Percentiles rank a stretch among this genome's conserved stretches.
Evolutionary conservation across 2,113 vertebrate genomes (phyloP).

Genomic region (Caranx ignobilis): DNA sequence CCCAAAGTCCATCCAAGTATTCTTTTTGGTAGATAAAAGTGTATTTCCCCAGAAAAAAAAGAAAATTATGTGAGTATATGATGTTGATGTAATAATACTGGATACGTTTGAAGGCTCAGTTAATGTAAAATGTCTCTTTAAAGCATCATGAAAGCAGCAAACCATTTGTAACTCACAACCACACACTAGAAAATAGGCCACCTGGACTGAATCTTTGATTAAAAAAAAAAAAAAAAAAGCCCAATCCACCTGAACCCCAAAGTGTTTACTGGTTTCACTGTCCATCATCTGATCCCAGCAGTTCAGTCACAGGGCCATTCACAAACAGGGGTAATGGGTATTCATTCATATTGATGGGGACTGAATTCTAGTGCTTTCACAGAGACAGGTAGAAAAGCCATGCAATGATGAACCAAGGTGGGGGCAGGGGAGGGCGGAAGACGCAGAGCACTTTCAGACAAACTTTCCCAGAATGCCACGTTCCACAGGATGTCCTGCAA

Average conservation of each 20-base stretch:
- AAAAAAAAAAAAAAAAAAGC: constrained; percentile 5
- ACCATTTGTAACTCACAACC: constrained; percentile 65
- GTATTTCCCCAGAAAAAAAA: constrained; percentile 63
- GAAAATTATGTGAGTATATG: constrained; percentile 76
- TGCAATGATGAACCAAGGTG: constrained; percentile 83
- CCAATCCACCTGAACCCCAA: constrained; percentile 35
- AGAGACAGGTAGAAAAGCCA: constrained; percentile 90
- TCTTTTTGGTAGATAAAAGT: constrained; percentile 70
- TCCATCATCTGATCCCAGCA: constrained; percentile 56
- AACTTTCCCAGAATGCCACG: constrained; percentile 86
- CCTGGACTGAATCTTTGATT: constrained; percentile 54
- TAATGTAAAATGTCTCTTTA: constrained; percentile 75
- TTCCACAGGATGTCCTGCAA: constrained; percentile 81
- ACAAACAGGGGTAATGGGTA: constrained; percentile 80
- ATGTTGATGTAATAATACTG: constrained; percentile 77
- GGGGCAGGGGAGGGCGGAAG: constrained; percentile 63
- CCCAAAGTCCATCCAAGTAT: constrained; percentile 66
- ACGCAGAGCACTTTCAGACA: constrained; percentile 79
- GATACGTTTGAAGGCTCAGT: constrained; percentile 80
- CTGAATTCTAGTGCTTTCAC: constrained; percentile 87
- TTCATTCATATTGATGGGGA: constrained; percentile 77
- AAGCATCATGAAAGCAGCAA: constrained; percentile 83
- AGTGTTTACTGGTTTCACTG: constrained; percentile 69
- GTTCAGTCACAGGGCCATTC: constrained; percentile 61
- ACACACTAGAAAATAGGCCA: constrained; percentile 49